Evolutionary conservation across 2,113 vertebrate species (phyloP).

Genomic region (Pseudolaguvia tuberculata): DNA sequence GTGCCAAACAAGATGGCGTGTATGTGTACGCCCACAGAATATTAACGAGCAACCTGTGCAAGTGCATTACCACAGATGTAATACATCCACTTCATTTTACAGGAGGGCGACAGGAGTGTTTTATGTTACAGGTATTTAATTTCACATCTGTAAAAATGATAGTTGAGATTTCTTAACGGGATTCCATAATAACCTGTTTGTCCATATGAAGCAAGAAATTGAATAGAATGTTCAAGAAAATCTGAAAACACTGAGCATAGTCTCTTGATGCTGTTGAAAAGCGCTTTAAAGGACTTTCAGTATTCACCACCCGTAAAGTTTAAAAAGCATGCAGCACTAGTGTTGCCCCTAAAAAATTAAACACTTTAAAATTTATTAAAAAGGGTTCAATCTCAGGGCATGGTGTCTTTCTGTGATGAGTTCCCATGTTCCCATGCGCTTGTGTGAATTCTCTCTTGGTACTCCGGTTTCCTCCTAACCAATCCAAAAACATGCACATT

Average conservation of each 20-base stretch:
- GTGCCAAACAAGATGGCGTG: slow-evolving; percentile 28
- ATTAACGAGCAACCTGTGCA: slow-evolving; percentile 22
- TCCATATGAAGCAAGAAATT: background rate
- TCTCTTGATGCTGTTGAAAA: background rate
- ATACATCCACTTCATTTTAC: slow-evolving; percentile 11
- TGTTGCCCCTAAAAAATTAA: background rate
- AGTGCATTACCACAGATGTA: slow-evolving; percentile 23
- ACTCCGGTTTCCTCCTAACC: too few relatives aligned
- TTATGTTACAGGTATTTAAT: slow-evolving; percentile 4
- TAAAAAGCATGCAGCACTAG: background rate
- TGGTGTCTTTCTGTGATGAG: too few relatives aligned
- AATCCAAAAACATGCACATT: too few relatives aligned
- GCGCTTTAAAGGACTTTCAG: background rate
- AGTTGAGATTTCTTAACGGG: background rate
- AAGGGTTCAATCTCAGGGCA: too few relatives aligned
- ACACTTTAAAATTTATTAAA: too few relatives aligned
- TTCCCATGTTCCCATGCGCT: too few relatives aligned
- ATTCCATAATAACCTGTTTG: background rate
- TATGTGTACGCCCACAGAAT: slow-evolving; percentile 21
- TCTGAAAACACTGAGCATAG: background rate
- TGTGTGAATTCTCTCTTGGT: too few relatives aligned
- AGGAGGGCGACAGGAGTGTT: background rate
- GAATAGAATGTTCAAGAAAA: background rate
- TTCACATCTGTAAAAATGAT: background rate
- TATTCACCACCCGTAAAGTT: background rate